Conservation (phyloP, 2,888 invertebrate genomes). For the Zhengitettix transpicula region DNA sequence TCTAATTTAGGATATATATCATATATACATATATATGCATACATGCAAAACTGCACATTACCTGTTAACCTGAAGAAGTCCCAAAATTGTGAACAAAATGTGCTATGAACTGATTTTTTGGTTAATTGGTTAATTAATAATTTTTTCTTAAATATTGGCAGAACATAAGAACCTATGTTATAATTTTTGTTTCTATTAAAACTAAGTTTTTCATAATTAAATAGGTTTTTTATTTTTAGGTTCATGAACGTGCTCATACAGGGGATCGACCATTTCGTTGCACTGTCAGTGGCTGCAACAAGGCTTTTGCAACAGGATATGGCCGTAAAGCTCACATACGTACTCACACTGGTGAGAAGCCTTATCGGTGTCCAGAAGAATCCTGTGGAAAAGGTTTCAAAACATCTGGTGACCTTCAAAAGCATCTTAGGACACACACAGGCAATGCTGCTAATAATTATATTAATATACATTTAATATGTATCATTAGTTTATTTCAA, state of each 20-base stretch:
- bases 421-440: constrained; percentile 40
- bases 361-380: constrained; percentile 35
- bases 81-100: no score
- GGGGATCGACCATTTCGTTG: constrained; percentile 38
- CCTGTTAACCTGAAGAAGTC: no score
- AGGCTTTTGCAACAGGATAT: constrained; percentile 38
- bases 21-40: no score
- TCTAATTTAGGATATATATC: no score
- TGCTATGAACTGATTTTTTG: no score
- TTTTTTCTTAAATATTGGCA: no score
- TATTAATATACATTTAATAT: no score
- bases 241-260: constrained; percentile 34
- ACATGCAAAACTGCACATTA: no score
- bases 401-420: constrained; percentile 41
- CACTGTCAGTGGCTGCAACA: constrained; percentile 35
- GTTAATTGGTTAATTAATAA: no score
- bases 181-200: background rate
- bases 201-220: no score
- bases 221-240: constrained; percentile 21
- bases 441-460: constrained; percentile 20
- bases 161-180: background rate
- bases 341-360: constrained; percentile 40
- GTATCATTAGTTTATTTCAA: no score
- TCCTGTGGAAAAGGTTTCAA: constrained; percentile 38
- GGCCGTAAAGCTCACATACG: constrained; percentile 38